phyloP scores from a whole-genome alignment of 2,888 invertebrate species.

The Thysanoteuthis rhombus region DNA sequence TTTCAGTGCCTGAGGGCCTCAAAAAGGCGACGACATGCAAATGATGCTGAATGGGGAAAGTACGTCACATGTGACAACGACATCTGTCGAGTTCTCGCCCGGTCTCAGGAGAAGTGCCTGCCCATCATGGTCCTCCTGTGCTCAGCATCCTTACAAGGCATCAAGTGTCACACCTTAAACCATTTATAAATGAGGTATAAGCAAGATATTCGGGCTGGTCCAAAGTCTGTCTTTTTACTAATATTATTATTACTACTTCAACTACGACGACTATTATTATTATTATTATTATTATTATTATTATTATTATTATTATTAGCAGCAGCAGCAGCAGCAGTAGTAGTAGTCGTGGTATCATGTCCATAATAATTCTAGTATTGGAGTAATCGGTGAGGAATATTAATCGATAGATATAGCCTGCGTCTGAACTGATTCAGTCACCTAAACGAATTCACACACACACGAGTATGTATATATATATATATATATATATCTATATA shows the following conservation, averaged over 20 bases:
- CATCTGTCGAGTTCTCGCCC: neutral
- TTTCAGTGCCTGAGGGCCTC: neutral
- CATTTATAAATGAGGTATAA: neutral
- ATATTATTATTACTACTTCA: no score
- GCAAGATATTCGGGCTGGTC: no score
- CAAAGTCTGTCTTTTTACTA: no score
- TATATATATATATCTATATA: neutral
- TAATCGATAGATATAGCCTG: no score
- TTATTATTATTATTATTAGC: no score
- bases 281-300: no score
- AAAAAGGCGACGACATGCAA: neutral
- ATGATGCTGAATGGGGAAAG: neutral
- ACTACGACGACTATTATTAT: no score
- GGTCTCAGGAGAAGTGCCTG: neutral
- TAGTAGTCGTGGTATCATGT: no score
- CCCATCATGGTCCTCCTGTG: neutral
- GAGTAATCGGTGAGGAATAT: no score
- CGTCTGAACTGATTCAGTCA: no score
- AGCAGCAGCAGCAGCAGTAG: no score
- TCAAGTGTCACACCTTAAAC: neutral
- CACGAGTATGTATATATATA: neutral
- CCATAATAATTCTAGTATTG: no score
- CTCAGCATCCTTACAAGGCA: neutral
- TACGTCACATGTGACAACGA: neutral
- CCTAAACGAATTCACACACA: neutral